phyloP scores from a whole-genome alignment of 2,113 vertebrate species.

The Microcebus jonahi region DNA sequence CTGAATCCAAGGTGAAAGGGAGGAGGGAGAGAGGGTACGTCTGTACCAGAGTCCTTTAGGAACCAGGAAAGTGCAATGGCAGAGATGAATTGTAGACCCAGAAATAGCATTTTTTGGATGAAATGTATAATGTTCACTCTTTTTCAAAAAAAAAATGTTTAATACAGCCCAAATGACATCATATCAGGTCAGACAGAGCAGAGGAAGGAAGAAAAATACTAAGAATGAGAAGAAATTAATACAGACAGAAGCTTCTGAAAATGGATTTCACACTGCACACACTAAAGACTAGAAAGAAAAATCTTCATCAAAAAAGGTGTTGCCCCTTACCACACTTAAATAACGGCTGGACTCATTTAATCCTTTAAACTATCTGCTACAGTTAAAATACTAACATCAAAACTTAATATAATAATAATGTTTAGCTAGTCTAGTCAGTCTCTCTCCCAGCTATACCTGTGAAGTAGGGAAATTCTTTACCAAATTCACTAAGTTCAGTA shows the following conservation, averaged over 20 bases:
- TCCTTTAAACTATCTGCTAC: not conserved
- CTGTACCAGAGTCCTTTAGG: slow-evolving; percentile 56
- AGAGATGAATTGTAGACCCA: slow-evolving; percentile 56
- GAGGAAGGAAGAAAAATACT: slow-evolving; percentile 54
- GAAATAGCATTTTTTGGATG: slow-evolving; percentile 52
- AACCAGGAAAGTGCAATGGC: slow-evolving; percentile 46
- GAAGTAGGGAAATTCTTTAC: not conserved
- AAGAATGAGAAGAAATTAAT: slow-evolving; percentile 60
- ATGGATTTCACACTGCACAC: slow-evolving; percentile 1
- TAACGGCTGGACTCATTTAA: not conserved
- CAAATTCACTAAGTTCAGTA: not conserved
- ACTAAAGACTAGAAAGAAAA: slow-evolving; percentile 35
- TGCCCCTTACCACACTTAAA: not conserved
- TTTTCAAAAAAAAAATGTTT: slow-evolving; percentile 59
- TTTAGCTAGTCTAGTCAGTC: not conserved
- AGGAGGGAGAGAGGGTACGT: slow-evolving; percentile 56
- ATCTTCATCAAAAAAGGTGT: not conserved
- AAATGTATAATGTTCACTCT: slow-evolving; percentile 75
- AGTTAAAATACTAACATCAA: slow-evolving; percentile 30
- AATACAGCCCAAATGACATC: slow-evolving; percentile 76
- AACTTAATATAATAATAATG: slow-evolving; percentile 6
- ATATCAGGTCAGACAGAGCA: slow-evolving; percentile 63
- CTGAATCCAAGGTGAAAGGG: slow-evolving; percentile 75
- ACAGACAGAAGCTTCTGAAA: slow-evolving; percentile 40
- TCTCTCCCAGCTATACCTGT: not conserved